Conservation (phyloP, 64 coral and sea anemone species). For the Catalaphyllia jardinei region DNA sequence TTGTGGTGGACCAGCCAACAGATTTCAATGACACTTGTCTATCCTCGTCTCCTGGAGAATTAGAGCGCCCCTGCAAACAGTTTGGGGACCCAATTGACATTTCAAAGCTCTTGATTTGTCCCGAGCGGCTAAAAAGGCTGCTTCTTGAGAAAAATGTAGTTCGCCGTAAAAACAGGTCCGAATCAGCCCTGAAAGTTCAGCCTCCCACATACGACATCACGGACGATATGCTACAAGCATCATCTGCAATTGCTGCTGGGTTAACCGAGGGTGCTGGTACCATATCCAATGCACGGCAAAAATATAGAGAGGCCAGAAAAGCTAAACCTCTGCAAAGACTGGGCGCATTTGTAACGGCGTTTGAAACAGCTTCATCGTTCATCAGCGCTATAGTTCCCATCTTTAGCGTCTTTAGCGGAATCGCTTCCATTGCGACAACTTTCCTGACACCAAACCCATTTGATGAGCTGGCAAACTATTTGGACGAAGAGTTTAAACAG, state of each 20-base stretch:
- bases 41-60: not conserved
- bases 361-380: constrained; percentile 47
- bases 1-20: constrained; percentile 49
- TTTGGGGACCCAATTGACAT: constrained; percentile 14
- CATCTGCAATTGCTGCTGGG: constrained; percentile 31
- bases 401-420: constrained; percentile 37
- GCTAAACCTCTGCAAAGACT: constrained; percentile 13
- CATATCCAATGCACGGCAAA: not conserved
- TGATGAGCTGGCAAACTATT: constrained; percentile 54
- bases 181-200: not conserved
- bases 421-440: constrained; percentile 45
- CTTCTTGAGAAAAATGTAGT: constrained; percentile 11
- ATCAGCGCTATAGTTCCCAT: constrained; percentile 19
- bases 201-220: constrained; percentile 43
- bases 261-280: not conserved
- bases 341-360: not conserved
- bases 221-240: constrained; percentile 42
- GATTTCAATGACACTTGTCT: constrained; percentile 43
- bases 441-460: constrained; percentile 70
- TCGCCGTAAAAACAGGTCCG: not conserved
- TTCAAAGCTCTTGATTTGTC: constrained; percentile 37
- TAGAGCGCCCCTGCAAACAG: constrained; percentile 40
- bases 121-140: constrained; percentile 14
- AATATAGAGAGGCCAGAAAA: constrained; percentile 31
- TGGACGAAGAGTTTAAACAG: constrained; percentile 55